Conservation (phyloP, 2,888 invertebrate species). For the Phytoseiulus persimilis region DNA sequence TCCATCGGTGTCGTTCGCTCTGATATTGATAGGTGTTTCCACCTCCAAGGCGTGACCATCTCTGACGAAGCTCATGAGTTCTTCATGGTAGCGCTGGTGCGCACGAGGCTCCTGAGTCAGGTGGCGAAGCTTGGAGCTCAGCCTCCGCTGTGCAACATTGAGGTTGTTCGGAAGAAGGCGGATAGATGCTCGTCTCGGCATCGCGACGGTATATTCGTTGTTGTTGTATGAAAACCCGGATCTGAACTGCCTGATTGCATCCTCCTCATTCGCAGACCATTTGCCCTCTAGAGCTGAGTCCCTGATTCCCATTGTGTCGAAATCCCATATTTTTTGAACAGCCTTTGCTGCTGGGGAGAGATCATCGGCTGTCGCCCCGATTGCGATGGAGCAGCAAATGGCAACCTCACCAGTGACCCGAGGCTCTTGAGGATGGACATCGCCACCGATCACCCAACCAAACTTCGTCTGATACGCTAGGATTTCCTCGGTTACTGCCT, state of each 20-base stretch:
- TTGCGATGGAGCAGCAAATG: background rate
- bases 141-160: background rate
- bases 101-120: background rate
- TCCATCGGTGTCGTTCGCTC: background rate
- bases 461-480: background rate
- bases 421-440: background rate
- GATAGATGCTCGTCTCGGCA: background rate
- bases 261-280: background rate
- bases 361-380: slow-evolving; percentile 6
- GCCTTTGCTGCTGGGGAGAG: background rate
- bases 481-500: background rate
- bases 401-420: background rate
- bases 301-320: background rate
- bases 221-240: background rate
- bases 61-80: background rate
- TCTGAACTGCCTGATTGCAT: background rate
- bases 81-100: background rate
- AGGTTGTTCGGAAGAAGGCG: background rate
- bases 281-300: background rate
- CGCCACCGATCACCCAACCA: background rate
- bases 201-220: background rate
- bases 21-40: no score
- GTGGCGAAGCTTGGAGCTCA: background rate
- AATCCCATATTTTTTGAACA: background rate
- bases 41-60: background rate